These are phyloP conservation scores for Drosophila tanythrix DNA, from an alignment of 2,888 invertebrate species.

Conservation along the genomic window DNA sequence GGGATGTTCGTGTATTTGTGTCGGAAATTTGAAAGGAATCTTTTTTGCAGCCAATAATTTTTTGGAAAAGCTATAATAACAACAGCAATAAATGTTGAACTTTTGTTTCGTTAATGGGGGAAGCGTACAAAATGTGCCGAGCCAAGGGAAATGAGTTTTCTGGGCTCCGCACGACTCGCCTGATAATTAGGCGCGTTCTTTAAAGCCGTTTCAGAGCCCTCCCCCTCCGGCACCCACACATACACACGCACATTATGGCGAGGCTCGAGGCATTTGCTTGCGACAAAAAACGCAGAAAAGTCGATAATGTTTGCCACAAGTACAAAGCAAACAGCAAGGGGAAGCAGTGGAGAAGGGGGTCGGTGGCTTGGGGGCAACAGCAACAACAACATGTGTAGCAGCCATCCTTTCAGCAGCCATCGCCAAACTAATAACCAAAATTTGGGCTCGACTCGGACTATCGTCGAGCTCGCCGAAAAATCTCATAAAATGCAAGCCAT, in stretches of 20 bases:
- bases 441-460: slow-evolving; percentile 54
- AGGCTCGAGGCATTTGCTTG: slow-evolving; percentile 23
- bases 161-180: slow-evolving; percentile 17
- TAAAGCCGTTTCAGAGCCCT: slow-evolving; percentile 42
- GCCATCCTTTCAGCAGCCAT: slow-evolving; percentile 11
- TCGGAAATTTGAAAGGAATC: slow-evolving; percentile 67
- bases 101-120: slow-evolving; percentile 56
- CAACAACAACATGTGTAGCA: slow-evolving; percentile 5
- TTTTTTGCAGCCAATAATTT: slow-evolving; percentile 66
- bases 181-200: slow-evolving; percentile 71
- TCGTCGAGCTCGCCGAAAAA: slow-evolving; percentile 38
- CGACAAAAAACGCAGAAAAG: slow-evolving; percentile 48
- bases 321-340: slow-evolving; percentile 26
- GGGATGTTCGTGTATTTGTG: neutral
- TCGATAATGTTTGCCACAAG: slow-evolving; percentile 73
- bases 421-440: slow-evolving; percentile 71
- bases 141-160: slow-evolving; percentile 59
- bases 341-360: neutral
- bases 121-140: slow-evolving; percentile 41
- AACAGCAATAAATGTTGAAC: slow-evolving; percentile 73
- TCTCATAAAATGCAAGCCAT: slow-evolving; percentile 82
- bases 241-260: slow-evolving; percentile 7
- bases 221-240: slow-evolving; percentile 12
- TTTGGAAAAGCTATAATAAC: slow-evolving; percentile 63
- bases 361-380: neutral